Percentiles rank a stretch among this genome's conserved stretches.
Conservation (phyloP, 1,140 invertebrate genomes). For the Drosophila bocqueti region DNA sequence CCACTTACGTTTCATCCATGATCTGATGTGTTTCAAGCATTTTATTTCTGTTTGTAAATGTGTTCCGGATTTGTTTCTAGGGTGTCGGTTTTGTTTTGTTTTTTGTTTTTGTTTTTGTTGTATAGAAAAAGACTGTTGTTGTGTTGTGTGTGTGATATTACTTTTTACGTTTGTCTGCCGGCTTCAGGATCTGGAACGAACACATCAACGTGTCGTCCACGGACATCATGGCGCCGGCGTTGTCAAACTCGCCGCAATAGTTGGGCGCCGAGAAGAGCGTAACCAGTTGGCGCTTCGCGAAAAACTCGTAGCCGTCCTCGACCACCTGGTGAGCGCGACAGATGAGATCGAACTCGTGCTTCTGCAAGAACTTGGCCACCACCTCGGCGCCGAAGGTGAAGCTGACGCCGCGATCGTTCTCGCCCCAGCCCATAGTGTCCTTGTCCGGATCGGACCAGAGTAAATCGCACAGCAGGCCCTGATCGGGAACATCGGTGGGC, state of each 20-base stretch:
- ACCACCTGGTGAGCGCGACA: slow-evolving; percentile 99
- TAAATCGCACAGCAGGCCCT: slow-evolving; percentile 97
- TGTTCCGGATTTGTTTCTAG: slow-evolving; percentile 53
- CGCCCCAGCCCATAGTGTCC: slow-evolving; percentile 95
- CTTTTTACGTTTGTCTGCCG: slow-evolving; percentile 99
- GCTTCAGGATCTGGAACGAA: slow-evolving; percentile 99
- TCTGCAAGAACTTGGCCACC: slow-evolving; percentile 96
- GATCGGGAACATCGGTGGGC: slow-evolving; percentile 96
- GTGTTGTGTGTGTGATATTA: slow-evolving; percentile 92
- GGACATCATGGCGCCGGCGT: slow-evolving; percentile 99
- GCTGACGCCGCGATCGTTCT: slow-evolving; percentile 98
- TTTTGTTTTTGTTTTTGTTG: slow-evolving; percentile 41
- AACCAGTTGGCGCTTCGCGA: slow-evolving; percentile 98
- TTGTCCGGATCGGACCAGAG: slow-evolving; percentile 99
- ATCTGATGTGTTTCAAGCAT: slow-evolving; percentile 56
- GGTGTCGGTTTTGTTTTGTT: slow-evolving; percentile 28
- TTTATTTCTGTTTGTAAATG: slow-evolving; percentile 53
- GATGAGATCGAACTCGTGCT: slow-evolving; percentile 98
- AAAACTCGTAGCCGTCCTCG: slow-evolving; percentile 99
- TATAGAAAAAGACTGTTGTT: slow-evolving; percentile 86
- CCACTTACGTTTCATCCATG: slow-evolving; percentile 55
- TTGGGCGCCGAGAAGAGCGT: slow-evolving; percentile 99
- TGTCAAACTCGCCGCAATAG: slow-evolving; percentile 99
- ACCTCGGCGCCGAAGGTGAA: slow-evolving; percentile 98
- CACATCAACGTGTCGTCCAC: slow-evolving; percentile 99